Evolutionary conservation across 2,113 vertebrate species (phyloP).

Genomic region (Eurypyga helias): DNA sequence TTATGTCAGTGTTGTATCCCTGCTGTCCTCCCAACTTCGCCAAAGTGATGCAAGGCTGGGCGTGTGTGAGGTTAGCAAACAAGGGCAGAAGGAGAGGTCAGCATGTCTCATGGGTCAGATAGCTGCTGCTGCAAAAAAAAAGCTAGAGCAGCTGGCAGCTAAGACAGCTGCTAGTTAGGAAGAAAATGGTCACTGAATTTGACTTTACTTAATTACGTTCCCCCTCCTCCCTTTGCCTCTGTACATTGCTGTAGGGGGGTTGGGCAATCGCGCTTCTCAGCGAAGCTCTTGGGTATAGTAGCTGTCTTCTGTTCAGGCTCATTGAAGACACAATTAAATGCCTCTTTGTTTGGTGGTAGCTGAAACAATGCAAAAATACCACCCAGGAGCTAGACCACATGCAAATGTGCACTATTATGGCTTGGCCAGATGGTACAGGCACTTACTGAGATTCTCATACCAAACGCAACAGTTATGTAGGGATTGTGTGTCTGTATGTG

Average conservation of each 20-base stretch:
- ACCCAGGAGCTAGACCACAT: constrained; percentile 13
- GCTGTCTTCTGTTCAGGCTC: not conserved
- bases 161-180: constrained; percentile 10
- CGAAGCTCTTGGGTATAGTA: not conserved
- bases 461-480: not conserved
- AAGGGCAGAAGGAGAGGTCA: constrained; percentile 1
- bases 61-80: not conserved
- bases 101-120: not conserved
- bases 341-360: not conserved
- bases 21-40: not conserved
- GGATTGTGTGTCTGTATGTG: not conserved
- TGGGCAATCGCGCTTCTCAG: not conserved
- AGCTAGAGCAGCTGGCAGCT: not conserved
- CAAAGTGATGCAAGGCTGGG: not conserved
- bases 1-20: constrained; percentile 17
- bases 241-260: not conserved
- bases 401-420: not conserved
- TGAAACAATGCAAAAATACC: constrained; percentile 41
- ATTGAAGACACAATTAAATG: constrained; percentile 32
- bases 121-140: not conserved
- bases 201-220: not conserved
- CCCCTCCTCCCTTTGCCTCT: not conserved
- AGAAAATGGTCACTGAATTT: constrained; percentile 26
- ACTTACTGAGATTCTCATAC: not conserved
- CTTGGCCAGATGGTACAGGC: not conserved